These are phyloP conservation scores for Notoglanidium macrostoma DNA, from an alignment of 2,797 vertebrate genomes.

Conservation along the genomic window DNA sequence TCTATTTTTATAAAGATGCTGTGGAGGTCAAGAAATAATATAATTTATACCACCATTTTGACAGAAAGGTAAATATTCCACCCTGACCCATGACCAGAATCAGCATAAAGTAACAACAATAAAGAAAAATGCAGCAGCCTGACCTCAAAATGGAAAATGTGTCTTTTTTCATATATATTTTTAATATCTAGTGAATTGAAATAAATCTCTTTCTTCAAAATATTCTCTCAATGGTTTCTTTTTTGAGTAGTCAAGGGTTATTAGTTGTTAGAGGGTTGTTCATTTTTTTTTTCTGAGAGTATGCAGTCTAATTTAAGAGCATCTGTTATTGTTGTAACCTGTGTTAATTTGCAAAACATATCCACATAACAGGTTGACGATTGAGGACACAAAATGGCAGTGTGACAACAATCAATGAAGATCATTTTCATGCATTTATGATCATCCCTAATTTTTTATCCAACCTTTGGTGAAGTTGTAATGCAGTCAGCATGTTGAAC, in stretches of 20 bases:
- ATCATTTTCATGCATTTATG: neutral
- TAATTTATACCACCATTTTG: neutral
- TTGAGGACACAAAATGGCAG: neutral
- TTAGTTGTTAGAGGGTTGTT: neutral
- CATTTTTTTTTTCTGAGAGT: neutral
- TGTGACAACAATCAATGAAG: neutral
- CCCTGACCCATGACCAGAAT: neutral
- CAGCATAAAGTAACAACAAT: neutral
- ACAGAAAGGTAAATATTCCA: neutral
- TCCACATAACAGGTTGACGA: neutral
- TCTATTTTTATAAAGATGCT: neutral
- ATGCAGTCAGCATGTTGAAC: neutral
- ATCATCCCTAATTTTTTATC: neutral
- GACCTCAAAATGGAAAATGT: neutral
- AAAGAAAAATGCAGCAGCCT: neutral
- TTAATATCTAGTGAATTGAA: neutral
- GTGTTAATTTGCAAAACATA: neutral
- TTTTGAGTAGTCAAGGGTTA: constrained; percentile 1
- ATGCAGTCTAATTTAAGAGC: neutral
- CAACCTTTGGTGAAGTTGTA: neutral
- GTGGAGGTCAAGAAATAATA: neutral
- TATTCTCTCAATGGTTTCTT: neutral
- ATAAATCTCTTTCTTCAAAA: neutral
- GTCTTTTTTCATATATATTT: neutral
- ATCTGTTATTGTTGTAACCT: neutral